A percentile compares a stretch with the other conserved stretches of the same genome.
These are phyloP conservation scores for Characodon lateralis DNA, from an alignment of 2,797 vertebrate genomes.

Conservation along the genomic window DNA sequence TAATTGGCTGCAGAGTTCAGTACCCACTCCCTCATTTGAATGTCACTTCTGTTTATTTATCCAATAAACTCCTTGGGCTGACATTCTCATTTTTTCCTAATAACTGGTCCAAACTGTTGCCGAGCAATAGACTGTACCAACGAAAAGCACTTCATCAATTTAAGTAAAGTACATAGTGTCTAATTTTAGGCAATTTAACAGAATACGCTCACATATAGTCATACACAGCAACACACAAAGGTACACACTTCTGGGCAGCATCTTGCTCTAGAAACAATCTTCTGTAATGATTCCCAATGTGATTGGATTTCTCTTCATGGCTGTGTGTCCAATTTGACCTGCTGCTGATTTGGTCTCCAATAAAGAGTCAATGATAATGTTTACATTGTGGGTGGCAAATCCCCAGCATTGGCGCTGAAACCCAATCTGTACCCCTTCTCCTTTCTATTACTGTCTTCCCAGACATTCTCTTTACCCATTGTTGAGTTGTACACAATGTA, in stretches of 20 bases:
- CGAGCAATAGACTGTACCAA: constrained; percentile 26
- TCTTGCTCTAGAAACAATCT: constrained; percentile 52
- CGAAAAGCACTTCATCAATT: constrained; percentile 14
- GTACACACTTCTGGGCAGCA: constrained; percentile 13
- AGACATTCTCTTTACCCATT: background rate
- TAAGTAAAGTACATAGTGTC: constrained; percentile 17
- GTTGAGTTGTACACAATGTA: background rate
- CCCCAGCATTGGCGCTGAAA: constrained; percentile 10
- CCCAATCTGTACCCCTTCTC: background rate
- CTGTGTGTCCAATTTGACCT: constrained; percentile 49
- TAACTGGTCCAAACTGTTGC: constrained; percentile 40
- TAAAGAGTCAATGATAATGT: constrained; percentile 34
- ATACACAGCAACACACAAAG: background rate
- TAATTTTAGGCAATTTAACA: constrained; percentile 27
- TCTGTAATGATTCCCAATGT: constrained; percentile 61
- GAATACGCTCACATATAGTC: constrained; percentile 8
- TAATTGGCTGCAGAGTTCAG: constrained; percentile 40
- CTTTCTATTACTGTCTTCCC: background rate
- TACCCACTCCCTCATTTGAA: constrained; percentile 39
- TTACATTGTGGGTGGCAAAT: constrained; percentile 18
- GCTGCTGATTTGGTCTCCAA: constrained; percentile 47
- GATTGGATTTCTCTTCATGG: constrained; percentile 69
- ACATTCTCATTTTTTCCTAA: constrained; percentile 49
- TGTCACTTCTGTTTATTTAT: constrained; percentile 60
- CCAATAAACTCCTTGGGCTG: constrained; percentile 48